Evolutionary conservation across 2,888 invertebrate genomes (phyloP).

Genomic region (Eubasilissa splendida): DNA sequence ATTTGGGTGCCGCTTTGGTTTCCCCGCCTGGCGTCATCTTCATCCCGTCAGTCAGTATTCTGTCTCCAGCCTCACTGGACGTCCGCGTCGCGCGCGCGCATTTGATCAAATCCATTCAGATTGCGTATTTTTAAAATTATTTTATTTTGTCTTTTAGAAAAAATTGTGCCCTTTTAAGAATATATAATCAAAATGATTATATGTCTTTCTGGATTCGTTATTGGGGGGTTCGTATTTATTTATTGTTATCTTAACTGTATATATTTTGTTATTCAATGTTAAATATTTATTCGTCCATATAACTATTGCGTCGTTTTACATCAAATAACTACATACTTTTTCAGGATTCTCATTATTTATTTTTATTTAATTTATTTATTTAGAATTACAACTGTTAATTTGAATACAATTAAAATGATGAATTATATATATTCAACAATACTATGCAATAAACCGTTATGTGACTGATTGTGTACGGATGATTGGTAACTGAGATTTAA

Average conservation of each 20-base stretch:
- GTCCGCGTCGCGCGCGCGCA: neutral
- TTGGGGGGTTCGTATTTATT: constrained; percentile 65
- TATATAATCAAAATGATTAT: constrained; percentile 66
- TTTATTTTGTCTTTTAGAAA: neutral
- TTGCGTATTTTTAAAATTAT: neutral
- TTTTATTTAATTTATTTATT: too few relatives aligned
- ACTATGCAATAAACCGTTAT: too few relatives aligned
- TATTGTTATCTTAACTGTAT: constrained; percentile 14
- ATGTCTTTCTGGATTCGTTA: constrained; percentile 72
- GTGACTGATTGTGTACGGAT: too few relatives aligned
- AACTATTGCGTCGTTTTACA: too few relatives aligned
- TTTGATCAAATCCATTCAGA: too few relatives aligned
- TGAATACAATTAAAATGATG: too few relatives aligned
- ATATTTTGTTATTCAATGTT: neutral
- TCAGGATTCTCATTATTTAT: too few relatives aligned
- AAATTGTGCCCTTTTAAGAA: neutral
- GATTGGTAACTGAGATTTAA: too few relatives aligned
- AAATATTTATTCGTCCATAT: neutral
- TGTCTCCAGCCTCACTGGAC: constrained; percentile 1
- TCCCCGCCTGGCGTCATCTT: neutral
- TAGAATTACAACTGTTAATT: too few relatives aligned
- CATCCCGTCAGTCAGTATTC: neutral
- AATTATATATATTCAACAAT: too few relatives aligned
- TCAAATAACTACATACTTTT: too few relatives aligned
- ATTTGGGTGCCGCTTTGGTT: constrained; percentile 1